phyloP scores from a whole-genome alignment of 2,113 vertebrate genomes.

The Sylvietta virens region DNA sequence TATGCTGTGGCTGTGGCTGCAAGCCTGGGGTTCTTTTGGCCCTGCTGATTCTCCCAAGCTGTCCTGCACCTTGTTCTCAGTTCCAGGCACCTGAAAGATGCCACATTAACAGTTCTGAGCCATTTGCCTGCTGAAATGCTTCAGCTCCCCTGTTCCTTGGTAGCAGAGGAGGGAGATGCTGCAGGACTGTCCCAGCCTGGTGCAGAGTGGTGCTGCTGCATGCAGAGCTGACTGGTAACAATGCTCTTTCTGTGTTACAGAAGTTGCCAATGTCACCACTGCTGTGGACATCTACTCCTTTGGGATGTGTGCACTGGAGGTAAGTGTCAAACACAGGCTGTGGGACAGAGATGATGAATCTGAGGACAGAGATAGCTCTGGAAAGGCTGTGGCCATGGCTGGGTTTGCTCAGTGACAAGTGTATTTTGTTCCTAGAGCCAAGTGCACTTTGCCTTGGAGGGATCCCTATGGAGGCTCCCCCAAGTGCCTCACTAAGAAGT shows the following conservation, averaged over 20 bases:
- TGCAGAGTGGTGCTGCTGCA: not conserved
- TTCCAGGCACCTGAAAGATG: not conserved
- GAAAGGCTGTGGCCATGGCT: not conserved
- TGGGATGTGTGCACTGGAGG: constrained; percentile 99
- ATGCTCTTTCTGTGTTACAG: constrained; percentile 51
- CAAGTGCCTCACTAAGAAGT: not conserved
- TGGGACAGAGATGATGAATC: not conserved
- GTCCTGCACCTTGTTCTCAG: not conserved
- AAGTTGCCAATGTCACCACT: constrained; percentile 92
- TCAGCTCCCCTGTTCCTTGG: not conserved
- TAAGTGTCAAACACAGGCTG: constrained; percentile 52
- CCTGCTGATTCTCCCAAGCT: not conserved
- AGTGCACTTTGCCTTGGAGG: not conserved
- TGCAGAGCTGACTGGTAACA: not conserved
- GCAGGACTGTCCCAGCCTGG: not conserved
- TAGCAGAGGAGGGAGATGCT: not conserved
- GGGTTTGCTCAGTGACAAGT: not conserved
- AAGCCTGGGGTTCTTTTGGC: not conserved
- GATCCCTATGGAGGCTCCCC: not conserved
- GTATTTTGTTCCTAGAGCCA: not conserved
- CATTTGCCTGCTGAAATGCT: not conserved
- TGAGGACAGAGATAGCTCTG: not conserved
- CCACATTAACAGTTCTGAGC: not conserved
- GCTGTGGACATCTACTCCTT: constrained; percentile 99
- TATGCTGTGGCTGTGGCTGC: constrained; percentile 25